These are phyloP conservation scores for Drosophila suboccidentalis DNA, from an alignment of 2,888 invertebrate genomes.

Conservation along the genomic window DNA sequence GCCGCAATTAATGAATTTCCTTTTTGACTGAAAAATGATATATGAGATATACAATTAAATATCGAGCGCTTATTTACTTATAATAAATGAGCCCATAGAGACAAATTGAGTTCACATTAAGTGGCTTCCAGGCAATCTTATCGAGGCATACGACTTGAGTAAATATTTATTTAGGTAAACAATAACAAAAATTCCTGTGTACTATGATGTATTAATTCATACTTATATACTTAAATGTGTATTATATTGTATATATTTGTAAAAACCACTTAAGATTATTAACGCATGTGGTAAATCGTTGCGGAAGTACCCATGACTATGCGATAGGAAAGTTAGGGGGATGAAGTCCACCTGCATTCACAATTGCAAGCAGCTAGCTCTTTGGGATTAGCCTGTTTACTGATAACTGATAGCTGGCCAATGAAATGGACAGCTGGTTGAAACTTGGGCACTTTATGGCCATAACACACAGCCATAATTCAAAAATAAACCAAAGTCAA, in stretches of 20 bases:
- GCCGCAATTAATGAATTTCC: conserved; percentile 67
- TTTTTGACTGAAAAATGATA: conserved; percentile 43
- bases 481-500: conserved; percentile 26
- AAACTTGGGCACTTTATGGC: conserved; percentile 3
- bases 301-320: conserved; percentile 39
- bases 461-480: conserved; percentile 23
- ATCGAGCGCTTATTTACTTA: conserved; percentile 56
- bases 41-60: conserved; percentile 48
- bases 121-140: conserved; percentile 50
- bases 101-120: conserved; percentile 45
- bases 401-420: conserved; percentile 16
- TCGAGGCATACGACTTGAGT: conserved; percentile 38
- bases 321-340: background rate
- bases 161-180: conserved; percentile 57
- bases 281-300: conserved; percentile 4
- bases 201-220: conserved; percentile 10
- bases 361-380: conserved; percentile 3
- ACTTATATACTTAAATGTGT: conserved; percentile 9
- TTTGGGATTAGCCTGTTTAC: conserved; percentile 30
- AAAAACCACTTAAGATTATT: conserved; percentile 29
- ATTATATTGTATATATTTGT: background rate
- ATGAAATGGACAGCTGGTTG: conserved; percentile 23
- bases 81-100: conserved; percentile 50
- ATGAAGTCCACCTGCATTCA: conserved; percentile 16
- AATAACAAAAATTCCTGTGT: conserved; percentile 33